Conservation (phyloP, 2,113 vertebrate species). For the Dolichallabes microphthalmus region DNA sequence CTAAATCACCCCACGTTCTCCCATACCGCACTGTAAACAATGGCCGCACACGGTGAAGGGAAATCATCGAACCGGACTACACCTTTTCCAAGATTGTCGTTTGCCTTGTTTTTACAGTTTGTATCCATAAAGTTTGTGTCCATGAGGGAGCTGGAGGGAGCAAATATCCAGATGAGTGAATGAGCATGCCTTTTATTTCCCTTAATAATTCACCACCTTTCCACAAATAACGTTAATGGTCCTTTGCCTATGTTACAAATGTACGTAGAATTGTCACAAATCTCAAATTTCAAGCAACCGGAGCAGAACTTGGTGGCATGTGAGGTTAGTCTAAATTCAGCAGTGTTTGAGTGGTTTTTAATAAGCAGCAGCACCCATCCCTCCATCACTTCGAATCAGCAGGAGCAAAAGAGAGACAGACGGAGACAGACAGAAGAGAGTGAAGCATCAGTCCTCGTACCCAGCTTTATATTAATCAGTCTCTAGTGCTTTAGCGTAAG, state of each 20-base stretch:
- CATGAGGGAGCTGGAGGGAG: conserved; percentile 43
- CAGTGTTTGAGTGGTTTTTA: conserved; percentile 43
- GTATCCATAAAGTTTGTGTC: conserved; percentile 51
- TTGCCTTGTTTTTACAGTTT: conserved; percentile 65
- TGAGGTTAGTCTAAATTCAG: conserved; percentile 56
- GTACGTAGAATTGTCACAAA: conserved; percentile 50
- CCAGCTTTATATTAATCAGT: not conserved
- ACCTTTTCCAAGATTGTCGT: conserved; percentile 76
- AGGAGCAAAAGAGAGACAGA: not conserved
- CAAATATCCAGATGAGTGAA: conserved; percentile 34
- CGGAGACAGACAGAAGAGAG: conserved; percentile 14
- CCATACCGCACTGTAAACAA: conserved; percentile 54
- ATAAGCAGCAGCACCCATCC: conserved; percentile 45
- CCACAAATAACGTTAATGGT: conserved; percentile 42
- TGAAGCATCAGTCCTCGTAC: conserved; percentile 4
- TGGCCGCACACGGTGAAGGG: conserved; percentile 57
- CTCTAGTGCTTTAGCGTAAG: not conserved
- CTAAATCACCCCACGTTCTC: conserved; percentile 61
- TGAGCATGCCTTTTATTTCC: conserved; percentile 40
- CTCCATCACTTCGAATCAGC: conserved; percentile 27
- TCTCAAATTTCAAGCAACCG: conserved; percentile 35
- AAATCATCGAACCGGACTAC: conserved; percentile 64
- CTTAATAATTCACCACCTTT: conserved; percentile 45
- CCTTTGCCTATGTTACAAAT: conserved; percentile 55
- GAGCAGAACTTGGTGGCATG: conserved; percentile 49